Percentiles rank a stretch among this genome's conserved stretches.
These are phyloP conservation scores for Prorops nasuta DNA, from an alignment of 1,140 invertebrate species.

Conservation along the genomic window DNA sequence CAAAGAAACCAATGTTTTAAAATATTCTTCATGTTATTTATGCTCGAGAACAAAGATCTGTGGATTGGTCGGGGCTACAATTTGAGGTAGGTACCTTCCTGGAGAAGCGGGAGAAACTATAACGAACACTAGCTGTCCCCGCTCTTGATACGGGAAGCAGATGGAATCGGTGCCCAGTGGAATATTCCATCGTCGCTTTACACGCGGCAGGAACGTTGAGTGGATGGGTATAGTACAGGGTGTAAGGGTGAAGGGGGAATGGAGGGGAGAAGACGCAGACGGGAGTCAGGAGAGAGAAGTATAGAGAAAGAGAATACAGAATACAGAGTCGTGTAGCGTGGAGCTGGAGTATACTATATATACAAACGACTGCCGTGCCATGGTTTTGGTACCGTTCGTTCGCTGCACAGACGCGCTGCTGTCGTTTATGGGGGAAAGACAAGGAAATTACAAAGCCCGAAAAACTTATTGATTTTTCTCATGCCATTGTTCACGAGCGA, in stretches of 20 bases:
- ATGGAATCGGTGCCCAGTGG: constrained; percentile 44
- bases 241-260: neutral
- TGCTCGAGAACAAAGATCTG: too few relatives aligned
- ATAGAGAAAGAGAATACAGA: neutral
- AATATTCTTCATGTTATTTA: too few relatives aligned
- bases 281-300: neutral
- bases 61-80: neutral
- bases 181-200: constrained; percentile 48
- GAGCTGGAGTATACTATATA: too few relatives aligned
- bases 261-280: neutral
- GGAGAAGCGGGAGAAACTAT: constrained; percentile 12
- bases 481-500: neutral
- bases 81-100: constrained; percentile 7
- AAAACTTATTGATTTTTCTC: neutral
- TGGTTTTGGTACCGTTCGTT: too few relatives aligned
- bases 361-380: too few relatives aligned
- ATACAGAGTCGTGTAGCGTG: too few relatives aligned
- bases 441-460: neutral
- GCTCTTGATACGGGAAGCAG: constrained; percentile 37
- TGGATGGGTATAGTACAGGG: neutral
- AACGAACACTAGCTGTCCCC: constrained; percentile 15
- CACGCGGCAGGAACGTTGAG: neutral
- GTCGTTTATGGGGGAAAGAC: neutral
- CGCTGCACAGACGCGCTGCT: constrained; percentile 1
- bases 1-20: too few relatives aligned